Base-by-base conservation (phyloP, 2,888 invertebrate genomes). In the Chromoteleia sp. region DNA sequence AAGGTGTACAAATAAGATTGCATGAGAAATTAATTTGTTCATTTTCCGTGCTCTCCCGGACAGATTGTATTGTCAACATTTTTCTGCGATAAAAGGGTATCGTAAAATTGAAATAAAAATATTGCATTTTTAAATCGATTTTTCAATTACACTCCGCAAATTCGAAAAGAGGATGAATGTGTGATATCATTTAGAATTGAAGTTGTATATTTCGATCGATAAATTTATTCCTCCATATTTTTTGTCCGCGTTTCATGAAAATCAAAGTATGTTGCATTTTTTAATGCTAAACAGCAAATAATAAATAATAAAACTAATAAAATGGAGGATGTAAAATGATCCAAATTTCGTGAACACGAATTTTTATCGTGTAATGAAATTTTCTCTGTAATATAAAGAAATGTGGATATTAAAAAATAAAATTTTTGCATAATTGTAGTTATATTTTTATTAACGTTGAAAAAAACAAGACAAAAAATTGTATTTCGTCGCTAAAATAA, bases 21-120 rank as follows among this genome's bases (percentile, higher is more conserved):
- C 30, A 43, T 45, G 61, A 45, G 61, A 61, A 61, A 61, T 61
- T 61, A 61, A 61, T 61, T 61, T 61, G 45, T 61, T 45, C 61
- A 45, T 30, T 45, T n/a, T n/a, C n/a, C n/a, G n/a, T n/a, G n/a
- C n/a, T n/a, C n/a, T n/a, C n/a, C n/a, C 25, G 19, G 36, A 12
- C 12, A 63, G 19, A 63, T 48, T 33, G 63, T 21, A 21, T 48
- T 63, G 45, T 45, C 45, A 61, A 61, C 19, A 45, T 63, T 63
- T 48, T 58, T 21, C 52, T 19, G 41, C n/a, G 14, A 33, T 30
- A 48, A 63, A 36, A 61, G 29, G 45, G 30, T 30, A 29, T 45
- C 43, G 33, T 5, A 19, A 63, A 48, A 63, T 63, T 30, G 48
- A 17, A 63, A 33, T 30, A 17, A 61, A 61, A 63, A 63, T 63